Percentiles rank a stretch among this genome's conserved stretches.
Evolutionary conservation across 2,113 vertebrate species (phyloP).

Genomic region (Charina bottae): DNA sequence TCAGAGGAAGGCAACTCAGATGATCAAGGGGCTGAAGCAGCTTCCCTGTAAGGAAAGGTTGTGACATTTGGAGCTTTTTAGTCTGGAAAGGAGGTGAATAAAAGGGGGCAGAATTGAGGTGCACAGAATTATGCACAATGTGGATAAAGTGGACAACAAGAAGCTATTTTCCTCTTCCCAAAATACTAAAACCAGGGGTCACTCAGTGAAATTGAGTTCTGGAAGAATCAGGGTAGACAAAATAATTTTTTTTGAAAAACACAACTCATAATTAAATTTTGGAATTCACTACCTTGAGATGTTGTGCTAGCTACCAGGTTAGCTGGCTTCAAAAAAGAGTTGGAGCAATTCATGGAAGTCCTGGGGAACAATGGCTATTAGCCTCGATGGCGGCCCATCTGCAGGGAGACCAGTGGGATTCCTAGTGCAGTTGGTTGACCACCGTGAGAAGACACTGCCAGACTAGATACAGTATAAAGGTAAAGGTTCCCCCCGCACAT

Average conservation of each 20-base stretch:
- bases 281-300: neutral
- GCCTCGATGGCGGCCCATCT: neutral
- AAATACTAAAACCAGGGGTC: neutral
- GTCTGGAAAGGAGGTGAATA: neutral
- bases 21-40: neutral
- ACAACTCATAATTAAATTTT: neutral
- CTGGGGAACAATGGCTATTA: neutral
- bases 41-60: neutral
- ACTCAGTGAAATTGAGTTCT: neutral
- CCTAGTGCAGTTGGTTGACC: neutral
- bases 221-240: neutral
- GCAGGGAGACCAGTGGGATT: neutral
- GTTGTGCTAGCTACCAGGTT: neutral
- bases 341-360: too few species aligned
- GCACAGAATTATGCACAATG: neutral
- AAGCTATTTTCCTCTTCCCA: neutral
- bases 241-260: neutral
- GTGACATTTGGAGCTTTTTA: neutral
- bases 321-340: neutral
- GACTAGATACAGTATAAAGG: too few species aligned
- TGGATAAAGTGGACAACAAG: neutral
- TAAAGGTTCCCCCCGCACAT: too few species aligned
- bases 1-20: neutral
- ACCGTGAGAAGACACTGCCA: neutral
- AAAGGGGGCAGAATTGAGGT: neutral